phyloP scores from a whole-genome alignment of 2,113 vertebrate genomes.

The Heliornis fulica region DNA sequence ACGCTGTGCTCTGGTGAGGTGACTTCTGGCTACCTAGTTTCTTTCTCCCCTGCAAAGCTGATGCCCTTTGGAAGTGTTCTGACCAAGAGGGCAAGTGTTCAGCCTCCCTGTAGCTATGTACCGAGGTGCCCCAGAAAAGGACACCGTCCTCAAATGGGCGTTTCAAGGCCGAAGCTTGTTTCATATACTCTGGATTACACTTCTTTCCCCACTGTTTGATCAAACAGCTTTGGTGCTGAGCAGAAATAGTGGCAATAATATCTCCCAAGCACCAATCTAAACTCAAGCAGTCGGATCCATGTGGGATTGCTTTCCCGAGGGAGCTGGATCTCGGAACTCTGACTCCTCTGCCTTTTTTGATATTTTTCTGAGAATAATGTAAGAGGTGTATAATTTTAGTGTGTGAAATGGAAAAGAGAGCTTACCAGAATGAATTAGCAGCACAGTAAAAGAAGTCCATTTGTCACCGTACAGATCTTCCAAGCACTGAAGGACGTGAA shows the following conservation, averaged over 20 bases:
- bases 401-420: background rate
- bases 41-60: background rate
- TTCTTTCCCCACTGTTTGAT: background rate
- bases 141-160: background rate
- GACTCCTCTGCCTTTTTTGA: background rate
- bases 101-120: background rate
- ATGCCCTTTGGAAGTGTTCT: background rate
- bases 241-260: background rate
- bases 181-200: background rate
- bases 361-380: too few species aligned
- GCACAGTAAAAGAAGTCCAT: conserved; percentile 77
- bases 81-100: background rate
- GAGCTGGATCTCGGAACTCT: background rate
- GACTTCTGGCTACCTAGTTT: background rate
- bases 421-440: conserved; percentile 95
- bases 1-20: background rate
- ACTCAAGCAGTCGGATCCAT: background rate
- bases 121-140: fast-evolving
- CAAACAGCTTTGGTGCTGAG: fast-evolving
- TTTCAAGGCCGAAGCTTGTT: background rate
- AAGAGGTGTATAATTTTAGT: background rate
- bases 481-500: conserved; percentile 80
- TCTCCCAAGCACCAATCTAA: background rate
- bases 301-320: background rate
- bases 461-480: conserved; percentile 78